A percentile compares a stretch with the other conserved stretches of the same genome.
Evolutionary conservation across 2,888 invertebrate species (phyloP).

Genomic region (Aphodius granarius): DNA sequence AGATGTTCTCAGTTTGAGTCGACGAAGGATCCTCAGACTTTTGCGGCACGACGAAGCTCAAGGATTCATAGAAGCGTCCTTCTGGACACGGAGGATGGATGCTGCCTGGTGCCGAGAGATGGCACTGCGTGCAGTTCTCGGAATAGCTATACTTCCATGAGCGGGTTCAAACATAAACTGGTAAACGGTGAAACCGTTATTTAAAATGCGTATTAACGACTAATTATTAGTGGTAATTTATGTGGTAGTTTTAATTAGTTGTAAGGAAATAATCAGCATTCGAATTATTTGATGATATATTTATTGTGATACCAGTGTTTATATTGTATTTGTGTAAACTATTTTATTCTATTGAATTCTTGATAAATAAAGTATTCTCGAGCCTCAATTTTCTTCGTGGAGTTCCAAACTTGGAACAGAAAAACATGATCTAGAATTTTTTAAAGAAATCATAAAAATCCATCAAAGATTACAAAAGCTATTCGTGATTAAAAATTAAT

Average conservation of each 20-base stretch:
- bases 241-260: not conserved
- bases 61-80: not conserved
- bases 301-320: not conserved
- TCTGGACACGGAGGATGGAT: conserved; percentile 2
- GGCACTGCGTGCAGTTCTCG: not conserved
- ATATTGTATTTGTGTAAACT: not conserved
- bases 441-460: no score
- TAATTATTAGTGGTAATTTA: not conserved
- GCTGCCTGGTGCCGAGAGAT: not conserved
- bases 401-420: no score
- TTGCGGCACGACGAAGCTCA: not conserved
- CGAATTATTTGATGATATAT: not conserved
- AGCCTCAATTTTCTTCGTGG: not conserved
- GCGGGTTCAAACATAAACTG: not conserved
- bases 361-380: not conserved
- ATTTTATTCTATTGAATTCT: not conserved
- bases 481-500: no score
- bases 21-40: not conserved
- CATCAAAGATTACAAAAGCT: no score
- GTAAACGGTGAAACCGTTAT: not conserved
- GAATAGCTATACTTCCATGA: not conserved
- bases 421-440: no score
- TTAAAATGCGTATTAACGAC: not conserved
- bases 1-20: conserved; percentile 46
- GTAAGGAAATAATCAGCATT: not conserved